Evolutionary conservation across 2,113 vertebrate genomes (phyloP).

Genomic region (Phalacrocorax carbo): DNA sequence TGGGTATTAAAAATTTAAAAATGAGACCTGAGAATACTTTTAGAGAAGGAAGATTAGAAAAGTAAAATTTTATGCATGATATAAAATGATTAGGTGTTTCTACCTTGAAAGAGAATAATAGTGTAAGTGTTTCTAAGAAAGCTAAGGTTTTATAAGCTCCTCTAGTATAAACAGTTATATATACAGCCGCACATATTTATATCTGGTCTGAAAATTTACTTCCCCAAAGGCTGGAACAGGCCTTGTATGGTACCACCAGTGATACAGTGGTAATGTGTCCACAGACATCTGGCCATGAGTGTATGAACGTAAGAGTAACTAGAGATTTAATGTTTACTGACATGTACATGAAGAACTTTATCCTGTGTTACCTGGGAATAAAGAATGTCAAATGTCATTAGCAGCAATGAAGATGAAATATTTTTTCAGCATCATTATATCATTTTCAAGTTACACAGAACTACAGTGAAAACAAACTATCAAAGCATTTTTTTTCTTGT

Average conservation of each 20-base stretch:
- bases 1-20: background rate
- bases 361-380: background rate
- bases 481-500: background rate
- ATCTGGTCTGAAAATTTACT: background rate
- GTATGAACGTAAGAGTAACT: background rate
- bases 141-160: background rate
- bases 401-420: background rate
- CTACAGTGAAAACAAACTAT: background rate
- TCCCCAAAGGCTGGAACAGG: background rate
- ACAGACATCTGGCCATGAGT: background rate
- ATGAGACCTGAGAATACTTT: background rate
- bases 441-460: background rate
- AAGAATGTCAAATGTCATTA: background rate
- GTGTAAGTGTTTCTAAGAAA: background rate
- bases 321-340: background rate
- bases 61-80: background rate
- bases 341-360: background rate
- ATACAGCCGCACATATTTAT: background rate
- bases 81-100: background rate
- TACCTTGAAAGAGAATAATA: background rate
- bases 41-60: background rate
- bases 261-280: background rate
- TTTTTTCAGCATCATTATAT: background rate
- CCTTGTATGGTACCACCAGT: background rate
- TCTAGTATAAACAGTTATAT: background rate